Evolutionary conservation across 2,113 vertebrate genomes (phyloP), one percentile per base, ranked within the genome.

Genomic region (Grammomys surdaster): DNA sequence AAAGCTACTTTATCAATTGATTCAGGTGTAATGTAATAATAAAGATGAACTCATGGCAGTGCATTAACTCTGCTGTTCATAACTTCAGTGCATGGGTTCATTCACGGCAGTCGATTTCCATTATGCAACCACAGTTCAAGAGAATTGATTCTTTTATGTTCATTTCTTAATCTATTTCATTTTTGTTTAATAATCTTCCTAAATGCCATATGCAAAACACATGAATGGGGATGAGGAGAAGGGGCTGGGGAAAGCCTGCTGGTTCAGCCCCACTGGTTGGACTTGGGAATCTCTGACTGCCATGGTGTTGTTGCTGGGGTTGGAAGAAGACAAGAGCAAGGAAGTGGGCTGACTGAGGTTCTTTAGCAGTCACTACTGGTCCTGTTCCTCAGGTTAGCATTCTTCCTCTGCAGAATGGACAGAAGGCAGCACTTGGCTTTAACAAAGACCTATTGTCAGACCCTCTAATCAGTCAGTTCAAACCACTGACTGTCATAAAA

Each of bases 21-120:
- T 99, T 99, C 99, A 99, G 99, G 99, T 99, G 99, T 99, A 99
- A 99, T 99, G 99, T 98, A 99, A 99, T 99, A 99, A 99, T 99
- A 98, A 99, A 99, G 99, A 99, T 99, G 99, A 99, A 99, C 99
- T 99, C 99, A 98, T 98, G 98, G 99, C 99, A 99, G 99, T 99
- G 98, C 99, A 99, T 99, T 99, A 99, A 99, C 98, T 98, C 98
- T 98, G 98, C 98, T 98, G 98, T 98, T 98, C 99, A 98, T 99
- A 99, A 99, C 98, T 99, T 98, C 97, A 98, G 98, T 98, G 98
- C 97, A 97, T 2, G 98, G 95, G 98, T 99, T 99, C 98, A 99
- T 99, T 99, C 98, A 98, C 98, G 97, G 98, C 94, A 98, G 99
- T 99, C 98, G 97, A 99, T 99, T 99, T 99, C 98, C 98, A 99